Base-by-base conservation (phyloP, 2,888 invertebrate species). In the Dryomyza anilis region DNA sequence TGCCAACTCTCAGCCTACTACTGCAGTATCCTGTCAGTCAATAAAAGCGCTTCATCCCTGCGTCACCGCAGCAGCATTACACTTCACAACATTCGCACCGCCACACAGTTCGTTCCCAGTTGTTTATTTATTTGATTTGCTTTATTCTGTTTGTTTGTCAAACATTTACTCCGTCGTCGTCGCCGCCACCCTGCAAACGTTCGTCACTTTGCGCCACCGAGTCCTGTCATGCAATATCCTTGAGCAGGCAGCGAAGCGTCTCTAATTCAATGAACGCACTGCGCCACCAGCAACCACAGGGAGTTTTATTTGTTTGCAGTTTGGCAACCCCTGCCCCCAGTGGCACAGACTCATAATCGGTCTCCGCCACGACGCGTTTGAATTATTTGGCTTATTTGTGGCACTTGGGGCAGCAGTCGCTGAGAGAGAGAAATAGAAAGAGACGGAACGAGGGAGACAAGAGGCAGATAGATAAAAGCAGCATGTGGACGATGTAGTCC, bases 261-360 rank as follows among this genome's bases (percentile, higher is more conserved):
- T 65, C 61, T 79, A 79, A 78, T 78, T 78, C 80, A 77, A 80
- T 80, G 78, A 78, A 78, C 78, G 70, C 77, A 69, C 71, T n/a
- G n/a, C 76, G 74, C 74, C 77, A 75, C 71, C 76, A 65, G 45
- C 45, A 30, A 23, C 46, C 76, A 72, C 74, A 71, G n/a, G 45
- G 21, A 46, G 30, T 56, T 33, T 64, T 60, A 46, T 66, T 53
- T 61, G 58, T 58, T 46, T 63, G 63, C 46, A 53, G 48, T 67
- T 33, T 33, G 55, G 36, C 55, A 55, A 55, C 19, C 55, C 36
- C 21, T 62, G 62, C 19, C 52, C 46, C 52, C 21, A 27, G 25
- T 25, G 16, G 27, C 39, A 19, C 25, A 8, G 39, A 53, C 29
- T 14, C 46, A 46, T 5, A 12, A 12, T 55, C 33, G 14, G 46